Percentiles rank a stretch among this genome's conserved stretches.
phyloP scores from a whole-genome alignment of 2,113 vertebrate genomes.

The Dendropsophus ebraccatus region DNA sequence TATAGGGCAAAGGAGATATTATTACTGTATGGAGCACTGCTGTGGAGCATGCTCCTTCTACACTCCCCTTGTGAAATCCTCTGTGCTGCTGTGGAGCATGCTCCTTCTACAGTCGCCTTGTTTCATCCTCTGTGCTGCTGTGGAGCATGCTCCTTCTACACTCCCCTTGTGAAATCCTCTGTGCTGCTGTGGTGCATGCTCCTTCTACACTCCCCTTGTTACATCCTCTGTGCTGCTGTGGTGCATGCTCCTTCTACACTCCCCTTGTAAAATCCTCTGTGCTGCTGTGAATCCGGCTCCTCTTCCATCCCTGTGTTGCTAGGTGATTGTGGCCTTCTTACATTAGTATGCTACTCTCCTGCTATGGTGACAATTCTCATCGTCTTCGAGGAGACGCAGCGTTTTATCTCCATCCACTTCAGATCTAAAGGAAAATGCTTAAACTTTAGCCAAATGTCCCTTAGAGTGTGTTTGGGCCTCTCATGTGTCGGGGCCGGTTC shows the following conservation, averaged over 20 bases:
- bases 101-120: too few relatives aligned
- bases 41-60: too few relatives aligned
- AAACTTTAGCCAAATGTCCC: neutral
- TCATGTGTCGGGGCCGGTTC: neutral
- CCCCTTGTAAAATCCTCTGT: neutral
- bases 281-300: neutral
- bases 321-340: neutral
- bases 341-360: neutral
- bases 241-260: neutral
- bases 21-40: too few relatives aligned
- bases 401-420: neutral
- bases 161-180: too few relatives aligned
- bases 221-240: neutral
- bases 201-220: neutral
- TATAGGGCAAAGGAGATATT: too few relatives aligned
- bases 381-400: neutral
- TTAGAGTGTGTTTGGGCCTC: neutral
- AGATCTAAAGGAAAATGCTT: neutral
- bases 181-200: neutral
- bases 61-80: too few relatives aligned
- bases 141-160: too few relatives aligned
- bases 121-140: too few relatives aligned
- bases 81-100: too few relatives aligned
- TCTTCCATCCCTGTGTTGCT: too few relatives aligned
- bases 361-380: neutral